Conservation (phyloP, 2,888 invertebrate genomes). For the Archips xylosteana region DNA sequence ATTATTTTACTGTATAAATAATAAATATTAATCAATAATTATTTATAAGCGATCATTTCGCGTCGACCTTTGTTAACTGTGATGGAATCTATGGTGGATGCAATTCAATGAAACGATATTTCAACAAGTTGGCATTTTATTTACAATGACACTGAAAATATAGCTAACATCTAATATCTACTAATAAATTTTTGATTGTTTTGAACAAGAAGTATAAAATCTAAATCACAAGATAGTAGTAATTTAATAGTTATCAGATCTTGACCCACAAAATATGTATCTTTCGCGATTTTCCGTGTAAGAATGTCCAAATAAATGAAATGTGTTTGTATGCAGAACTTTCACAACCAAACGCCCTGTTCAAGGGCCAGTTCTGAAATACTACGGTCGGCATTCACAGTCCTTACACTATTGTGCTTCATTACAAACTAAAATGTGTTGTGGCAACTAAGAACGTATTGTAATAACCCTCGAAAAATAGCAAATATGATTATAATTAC, state of each 20-base stretch:
- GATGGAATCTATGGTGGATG: conserved; percentile 37
- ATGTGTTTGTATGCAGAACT: conserved; percentile 32
- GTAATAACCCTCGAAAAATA: conserved; percentile 82
- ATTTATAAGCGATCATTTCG: conserved; percentile 30
- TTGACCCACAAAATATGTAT: conserved; percentile 64
- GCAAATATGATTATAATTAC: conserved; percentile 73
- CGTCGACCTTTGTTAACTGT: conserved; percentile 30
- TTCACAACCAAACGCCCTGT: conserved; percentile 61
- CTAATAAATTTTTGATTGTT: conserved; percentile 83
- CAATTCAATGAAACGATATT: conserved; percentile 50
- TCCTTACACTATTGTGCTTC: conserved; percentile 81
- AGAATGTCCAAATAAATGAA: conserved; percentile 33
- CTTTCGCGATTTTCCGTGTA: conserved; percentile 48
- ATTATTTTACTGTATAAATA: conserved; percentile 45
- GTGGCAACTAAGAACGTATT: conserved; percentile 66
- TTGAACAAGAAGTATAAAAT: conserved; percentile 86
- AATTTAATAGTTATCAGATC: conserved; percentile 78
- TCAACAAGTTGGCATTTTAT: conserved; percentile 87
- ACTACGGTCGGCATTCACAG: conserved; percentile 63
- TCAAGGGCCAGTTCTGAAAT: conserved; percentile 25
- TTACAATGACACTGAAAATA: conserved; percentile 86
- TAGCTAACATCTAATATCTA: conserved; percentile 85
- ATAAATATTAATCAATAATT: conserved; percentile 36
- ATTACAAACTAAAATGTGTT: conserved; percentile 70
- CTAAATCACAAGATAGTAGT: conserved; percentile 83